Evolutionary conservation across 37 sponge, comb jelly and placozoan species (phyloP).

Genomic region (Mnemiopsis leidyi): DNA sequence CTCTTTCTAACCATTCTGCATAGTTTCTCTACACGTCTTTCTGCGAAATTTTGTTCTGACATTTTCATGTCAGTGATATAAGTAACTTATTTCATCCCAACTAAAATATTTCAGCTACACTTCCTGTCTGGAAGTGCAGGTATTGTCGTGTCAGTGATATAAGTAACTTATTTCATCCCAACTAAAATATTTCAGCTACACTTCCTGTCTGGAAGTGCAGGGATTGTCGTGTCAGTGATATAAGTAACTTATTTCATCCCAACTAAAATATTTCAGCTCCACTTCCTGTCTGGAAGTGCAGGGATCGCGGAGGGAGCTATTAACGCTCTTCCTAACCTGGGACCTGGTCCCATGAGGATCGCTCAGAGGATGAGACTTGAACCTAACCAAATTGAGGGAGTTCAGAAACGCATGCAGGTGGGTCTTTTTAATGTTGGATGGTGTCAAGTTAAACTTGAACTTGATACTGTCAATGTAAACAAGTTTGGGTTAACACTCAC

Average conservation of each 20-base stretch:
- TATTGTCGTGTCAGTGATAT: too few relatives aligned
- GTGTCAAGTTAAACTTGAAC: too few relatives aligned
- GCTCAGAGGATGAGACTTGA: constrained; percentile 94
- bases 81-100: too few relatives aligned
- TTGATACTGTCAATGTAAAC: too few relatives aligned
- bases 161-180: too few relatives aligned
- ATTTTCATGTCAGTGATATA: too few relatives aligned
- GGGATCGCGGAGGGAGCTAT: constrained; percentile 80
- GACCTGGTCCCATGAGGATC: constrained; percentile 72
- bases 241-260: background rate
- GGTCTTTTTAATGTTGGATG: constrained; percentile 19
- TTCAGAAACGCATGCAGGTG: constrained; percentile 90
- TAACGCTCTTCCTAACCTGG: constrained; percentile 75
- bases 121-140: too few relatives aligned
- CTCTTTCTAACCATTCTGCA: background rate
- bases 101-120: too few relatives aligned
- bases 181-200: too few relatives aligned
- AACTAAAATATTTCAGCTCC: constrained; percentile 68
- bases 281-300: constrained; percentile 80
- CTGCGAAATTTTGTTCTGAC: too few relatives aligned
- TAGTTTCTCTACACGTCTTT: constrained; percentile 11
- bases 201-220: too few relatives aligned
- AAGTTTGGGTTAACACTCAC: too few relatives aligned
- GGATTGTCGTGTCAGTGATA: constrained; percentile 67
- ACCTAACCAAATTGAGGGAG: constrained; percentile 87